Conservation (phyloP, 2,113 vertebrate species). For the Hyperoodon ampullatus region DNA sequence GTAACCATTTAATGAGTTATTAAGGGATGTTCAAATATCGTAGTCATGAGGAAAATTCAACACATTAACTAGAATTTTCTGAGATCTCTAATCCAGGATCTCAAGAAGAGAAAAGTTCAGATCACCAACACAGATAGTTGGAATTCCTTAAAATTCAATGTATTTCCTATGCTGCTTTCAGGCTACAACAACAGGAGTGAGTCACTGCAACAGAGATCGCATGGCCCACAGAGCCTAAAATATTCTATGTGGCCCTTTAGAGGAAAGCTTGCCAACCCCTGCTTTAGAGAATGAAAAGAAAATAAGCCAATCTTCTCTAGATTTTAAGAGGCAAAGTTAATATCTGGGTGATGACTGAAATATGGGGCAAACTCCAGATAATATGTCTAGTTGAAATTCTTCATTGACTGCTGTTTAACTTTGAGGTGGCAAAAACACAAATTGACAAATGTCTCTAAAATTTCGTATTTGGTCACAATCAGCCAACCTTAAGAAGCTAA, state of each 20-base stretch:
- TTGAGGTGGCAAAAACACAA: not conserved
- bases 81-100: not conserved
- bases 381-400: not conserved
- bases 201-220: not conserved
- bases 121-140: not conserved
- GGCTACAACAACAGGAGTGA: not conserved
- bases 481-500: not conserved
- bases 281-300: not conserved
- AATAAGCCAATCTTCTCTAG: not conserved
- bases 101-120: not conserved
- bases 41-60: not conserved
- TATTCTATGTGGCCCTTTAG: not conserved
- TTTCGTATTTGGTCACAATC: not conserved
- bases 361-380: not conserved
- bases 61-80: not conserved
- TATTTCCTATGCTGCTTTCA: fast-evolving
- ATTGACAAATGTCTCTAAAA: not conserved
- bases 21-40: not conserved
- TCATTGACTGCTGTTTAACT: not conserved
- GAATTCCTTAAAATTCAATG: not conserved
- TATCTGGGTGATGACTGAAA: not conserved
- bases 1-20: not conserved
- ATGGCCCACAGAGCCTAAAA: not conserved
- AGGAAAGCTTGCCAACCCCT: not conserved
- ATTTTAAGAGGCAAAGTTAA: not conserved